Base-by-base conservation (phyloP, 2,797 vertebrate species). In the Sphenodon punctatus region DNA sequence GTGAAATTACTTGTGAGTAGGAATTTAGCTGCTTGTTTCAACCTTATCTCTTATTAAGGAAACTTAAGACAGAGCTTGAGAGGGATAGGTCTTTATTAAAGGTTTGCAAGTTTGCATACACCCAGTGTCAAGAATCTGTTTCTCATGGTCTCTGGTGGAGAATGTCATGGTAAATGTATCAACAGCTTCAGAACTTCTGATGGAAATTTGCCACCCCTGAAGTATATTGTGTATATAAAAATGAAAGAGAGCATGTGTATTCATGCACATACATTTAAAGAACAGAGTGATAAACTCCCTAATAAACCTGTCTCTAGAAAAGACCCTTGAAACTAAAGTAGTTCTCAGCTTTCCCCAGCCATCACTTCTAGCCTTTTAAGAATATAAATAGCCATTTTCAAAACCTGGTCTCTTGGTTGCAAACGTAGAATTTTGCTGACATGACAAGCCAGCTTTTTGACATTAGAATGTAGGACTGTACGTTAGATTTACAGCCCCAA, bases 401-500 rank as follows among this genome's bases (percentile, higher is more conserved):
- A 89, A 93, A 71, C 48, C 38, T 77, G 81, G 79, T 88, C 86
- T 88, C 88, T 90, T 81, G 85, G 61, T 78, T 58, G 80, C 63
- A 89, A 87, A 85, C 87, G 75, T 85, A 89, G 87, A 91, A 86
- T 32, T 78, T 74, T 90, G 63, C 87, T 73, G 92, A 89, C 90
- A 88, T 51, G 78, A 53, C 66, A 93, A 92, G 89, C 88, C 88
- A 93, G 89, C 84, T 90, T 94, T 93, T 95, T n/a, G 94, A 95
- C 95, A 80, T 53, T 67, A 84, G 92, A 89, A 89, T 92, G 92
- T 90, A 87, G 90, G 88, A 90, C 93, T 80, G 83, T 90, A 93
- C 92, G 22, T 67, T 60, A 93, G 91, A 96, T 96, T 96, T 95
- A 96, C 93, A 86, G 89, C 69, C 91, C 49, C 82, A 85, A 92